phyloP scores from a whole-genome alignment of 2,113 vertebrate species.

The Pungitius pungitius region DNA sequence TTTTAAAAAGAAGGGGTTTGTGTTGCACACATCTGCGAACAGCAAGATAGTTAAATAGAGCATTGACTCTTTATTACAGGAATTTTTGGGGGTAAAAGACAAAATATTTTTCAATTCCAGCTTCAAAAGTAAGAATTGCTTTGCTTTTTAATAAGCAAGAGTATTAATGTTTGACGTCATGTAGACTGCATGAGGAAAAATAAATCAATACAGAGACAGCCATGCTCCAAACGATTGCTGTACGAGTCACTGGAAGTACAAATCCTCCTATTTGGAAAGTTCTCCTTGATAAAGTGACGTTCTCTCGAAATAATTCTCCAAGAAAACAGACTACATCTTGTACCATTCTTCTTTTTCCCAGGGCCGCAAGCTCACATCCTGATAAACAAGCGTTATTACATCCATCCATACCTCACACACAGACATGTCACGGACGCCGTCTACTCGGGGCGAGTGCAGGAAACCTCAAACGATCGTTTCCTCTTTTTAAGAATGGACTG shows the following conservation, averaged over 20 bases:
- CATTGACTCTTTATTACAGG: neutral
- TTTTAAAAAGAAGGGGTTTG: neutral
- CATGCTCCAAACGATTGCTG: neutral
- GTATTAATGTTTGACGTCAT: neutral
- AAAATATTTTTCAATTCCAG: neutral
- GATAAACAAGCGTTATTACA: conserved; percentile 26
- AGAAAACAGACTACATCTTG: neutral
- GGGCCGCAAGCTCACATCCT: conserved; percentile 37
- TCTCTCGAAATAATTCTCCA: neutral
- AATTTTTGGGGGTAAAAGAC: neutral
- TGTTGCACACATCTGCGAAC: neutral
- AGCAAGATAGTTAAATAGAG: neutral
- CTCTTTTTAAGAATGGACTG: conserved; percentile 68
- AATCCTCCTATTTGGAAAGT: neutral
- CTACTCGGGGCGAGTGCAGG: conserved; percentile 49
- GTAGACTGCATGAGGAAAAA: neutral
- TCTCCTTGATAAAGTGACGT: neutral
- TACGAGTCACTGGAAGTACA: neutral
- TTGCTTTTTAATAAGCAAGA: neutral
- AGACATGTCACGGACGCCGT: conserved; percentile 23
- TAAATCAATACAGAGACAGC: neutral
- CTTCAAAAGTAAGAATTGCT: neutral
- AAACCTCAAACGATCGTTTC: conserved; percentile 72
- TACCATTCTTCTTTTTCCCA: conserved; percentile 13
- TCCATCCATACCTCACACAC: conserved; percentile 22